phyloP scores from a whole-genome alignment of 2,113 vertebrate species.

The Melanostigma gelatinosum region DNA sequence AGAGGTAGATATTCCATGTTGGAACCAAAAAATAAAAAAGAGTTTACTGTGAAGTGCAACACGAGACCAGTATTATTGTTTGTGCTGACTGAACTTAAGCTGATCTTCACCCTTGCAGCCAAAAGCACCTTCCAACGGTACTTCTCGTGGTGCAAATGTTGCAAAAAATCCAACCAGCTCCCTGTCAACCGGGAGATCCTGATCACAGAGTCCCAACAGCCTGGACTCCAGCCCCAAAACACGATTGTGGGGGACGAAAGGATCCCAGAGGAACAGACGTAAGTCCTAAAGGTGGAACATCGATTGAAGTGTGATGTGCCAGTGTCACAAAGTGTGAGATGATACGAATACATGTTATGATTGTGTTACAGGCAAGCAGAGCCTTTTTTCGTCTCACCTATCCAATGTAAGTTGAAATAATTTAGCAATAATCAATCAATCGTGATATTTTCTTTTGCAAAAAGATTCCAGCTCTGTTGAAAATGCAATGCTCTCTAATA shows the following conservation, averaged over 20 bases:
- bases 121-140: not conserved
- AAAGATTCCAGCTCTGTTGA: not conserved
- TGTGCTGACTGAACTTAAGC: not conserved
- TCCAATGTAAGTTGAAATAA: slow-evolving; percentile 38
- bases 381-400: accelerated
- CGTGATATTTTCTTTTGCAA: no score
- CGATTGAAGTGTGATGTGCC: not conserved
- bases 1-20: slow-evolving; percentile 39
- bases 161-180: slow-evolving; percentile 33
- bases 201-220: not conserved
- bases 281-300: not conserved
- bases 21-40: no score
- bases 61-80: not conserved
- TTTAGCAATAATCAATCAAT: not conserved
- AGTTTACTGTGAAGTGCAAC: not conserved
- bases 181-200: not conserved
- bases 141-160: slow-evolving; percentile 48
- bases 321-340: not conserved
- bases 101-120: slow-evolving; percentile 7
- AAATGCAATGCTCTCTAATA: not conserved
- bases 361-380: slow-evolving; percentile 27
- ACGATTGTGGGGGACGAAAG: slow-evolving; percentile 32
- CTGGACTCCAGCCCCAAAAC: slow-evolving; percentile 30
- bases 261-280: slow-evolving; percentile 12
- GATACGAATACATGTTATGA: not conserved